A percentile compares a stretch with the other conserved stretches of the same genome.
Evolutionary conservation across 2,888 invertebrate genomes (phyloP).

Genomic region (Meta bourneti): DNA sequence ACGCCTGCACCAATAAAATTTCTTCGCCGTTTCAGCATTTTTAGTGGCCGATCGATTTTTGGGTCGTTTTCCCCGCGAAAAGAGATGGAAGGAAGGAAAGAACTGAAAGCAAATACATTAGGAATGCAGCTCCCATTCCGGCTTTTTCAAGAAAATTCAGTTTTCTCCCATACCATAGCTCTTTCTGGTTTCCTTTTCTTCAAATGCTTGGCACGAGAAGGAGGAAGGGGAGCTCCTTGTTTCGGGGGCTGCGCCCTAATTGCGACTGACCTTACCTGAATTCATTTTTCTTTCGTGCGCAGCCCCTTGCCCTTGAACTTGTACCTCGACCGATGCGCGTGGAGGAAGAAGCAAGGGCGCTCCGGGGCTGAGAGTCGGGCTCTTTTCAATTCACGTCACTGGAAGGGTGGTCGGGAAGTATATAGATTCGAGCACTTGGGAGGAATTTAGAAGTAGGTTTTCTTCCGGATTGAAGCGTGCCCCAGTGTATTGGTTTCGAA

Average conservation of each 20-base stretch:
- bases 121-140: constrained; percentile 62
- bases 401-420: neutral
- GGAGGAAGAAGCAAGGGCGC: neutral
- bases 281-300: neutral
- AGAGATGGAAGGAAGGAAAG: constrained; percentile 42
- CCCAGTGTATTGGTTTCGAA: no score
- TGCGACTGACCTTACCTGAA: neutral
- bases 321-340: neutral
- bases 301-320: constrained; percentile 16
- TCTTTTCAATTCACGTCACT: neutral
- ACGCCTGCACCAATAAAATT: constrained; percentile 73
- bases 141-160: constrained; percentile 66
- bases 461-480: neutral
- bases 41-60: constrained; percentile 68
- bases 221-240: neutral
- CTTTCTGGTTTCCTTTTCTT: constrained; percentile 5
- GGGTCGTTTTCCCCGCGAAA: constrained; percentile 51
- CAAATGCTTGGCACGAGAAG: constrained; percentile 52
- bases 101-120: constrained; percentile 74
- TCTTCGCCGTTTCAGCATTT: constrained; percentile 74
- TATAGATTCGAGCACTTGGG: neutral
- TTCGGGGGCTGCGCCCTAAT: constrained; percentile 26
- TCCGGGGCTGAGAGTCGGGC: neutral
- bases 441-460: neutral
- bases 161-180: constrained; percentile 42